Percentiles rank a stretch among this genome's conserved stretches.
Evolutionary conservation across 92 coral and sea anemone species (phyloP).

Genomic region (Heteractis magnifica): DNA sequence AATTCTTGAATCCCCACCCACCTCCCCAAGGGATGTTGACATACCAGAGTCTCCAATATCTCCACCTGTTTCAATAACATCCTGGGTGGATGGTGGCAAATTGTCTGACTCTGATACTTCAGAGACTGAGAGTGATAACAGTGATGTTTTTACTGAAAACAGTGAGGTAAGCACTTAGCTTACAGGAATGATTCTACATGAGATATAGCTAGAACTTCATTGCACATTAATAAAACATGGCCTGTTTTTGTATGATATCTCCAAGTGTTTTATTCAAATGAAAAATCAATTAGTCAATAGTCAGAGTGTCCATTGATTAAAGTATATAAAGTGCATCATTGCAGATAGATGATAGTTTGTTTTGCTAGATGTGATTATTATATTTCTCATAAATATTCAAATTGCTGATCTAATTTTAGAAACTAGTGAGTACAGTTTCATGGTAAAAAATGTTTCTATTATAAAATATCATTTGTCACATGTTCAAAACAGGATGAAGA

Average conservation of each 20-base stretch:
- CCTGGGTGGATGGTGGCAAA: constrained; percentile 16
- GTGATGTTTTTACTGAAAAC: constrained; percentile 76
- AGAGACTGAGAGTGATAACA: constrained; percentile 75
- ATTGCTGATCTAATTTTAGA: too few species aligned
- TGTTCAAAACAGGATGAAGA: constrained; percentile 40
- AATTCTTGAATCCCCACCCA: constrained; percentile 51
- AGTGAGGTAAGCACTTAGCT: constrained; percentile 33
- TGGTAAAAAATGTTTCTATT: too few species aligned
- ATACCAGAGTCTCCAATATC: constrained; percentile 36
- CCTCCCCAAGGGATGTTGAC: constrained; percentile 15
- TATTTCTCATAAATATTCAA: too few species aligned
- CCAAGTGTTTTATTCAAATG: not conserved
- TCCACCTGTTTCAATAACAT: constrained; percentile 40
- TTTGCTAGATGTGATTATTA: too few species aligned
- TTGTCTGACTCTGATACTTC: constrained; percentile 69
- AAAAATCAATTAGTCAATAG: not conserved
- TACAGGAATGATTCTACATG: not conserved
- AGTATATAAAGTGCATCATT: too few species aligned
- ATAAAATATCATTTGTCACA: too few species aligned
- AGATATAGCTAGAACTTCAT: not conserved
- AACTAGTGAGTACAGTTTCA: too few species aligned
- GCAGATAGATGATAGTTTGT: too few species aligned
- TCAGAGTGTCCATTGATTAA: not conserved
- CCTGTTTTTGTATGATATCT: not conserved
- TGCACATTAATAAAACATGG: not conserved